Conservation (phyloP, 1,140 invertebrate species). For the Lepidurus apus region DNA sequence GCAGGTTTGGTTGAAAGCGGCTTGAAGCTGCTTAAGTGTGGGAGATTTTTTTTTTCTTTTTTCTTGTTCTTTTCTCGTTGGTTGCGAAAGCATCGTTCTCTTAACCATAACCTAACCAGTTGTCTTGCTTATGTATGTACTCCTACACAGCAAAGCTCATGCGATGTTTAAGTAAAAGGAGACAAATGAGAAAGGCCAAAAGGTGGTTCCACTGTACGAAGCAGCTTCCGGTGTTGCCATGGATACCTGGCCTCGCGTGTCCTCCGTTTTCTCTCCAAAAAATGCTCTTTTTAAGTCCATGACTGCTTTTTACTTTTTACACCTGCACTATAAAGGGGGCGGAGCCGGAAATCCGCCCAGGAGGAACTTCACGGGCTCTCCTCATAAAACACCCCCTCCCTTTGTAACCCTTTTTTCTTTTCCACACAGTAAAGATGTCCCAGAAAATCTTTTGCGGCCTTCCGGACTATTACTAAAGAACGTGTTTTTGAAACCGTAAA, state of each 20-base stretch:
- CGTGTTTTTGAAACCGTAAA: too few species aligned
- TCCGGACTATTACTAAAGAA: background rate
- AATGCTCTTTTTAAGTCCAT: background rate
- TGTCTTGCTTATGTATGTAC: background rate
- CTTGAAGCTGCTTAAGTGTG: background rate
- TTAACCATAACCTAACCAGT: background rate
- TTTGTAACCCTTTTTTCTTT: background rate
- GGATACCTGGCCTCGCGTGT: background rate
- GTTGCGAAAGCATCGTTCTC: background rate
- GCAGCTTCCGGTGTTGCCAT: conserved; percentile 6
- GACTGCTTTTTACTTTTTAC: background rate
- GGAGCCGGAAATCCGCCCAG: background rate
- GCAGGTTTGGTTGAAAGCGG: background rate
- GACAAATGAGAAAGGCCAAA: background rate
- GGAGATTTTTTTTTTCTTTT: background rate
- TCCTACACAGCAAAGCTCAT: background rate
- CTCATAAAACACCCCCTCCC: background rate
- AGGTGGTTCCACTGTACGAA: background rate
- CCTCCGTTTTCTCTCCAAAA: background rate
- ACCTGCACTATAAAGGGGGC: background rate
- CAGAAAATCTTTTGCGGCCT: background rate
- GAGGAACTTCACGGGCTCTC: background rate
- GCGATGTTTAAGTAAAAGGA: background rate
- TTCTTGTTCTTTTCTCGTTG: background rate
- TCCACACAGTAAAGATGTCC: background rate